phyloP scores from a whole-genome alignment of 2,113 vertebrate species.

The Puma concolor region DNA sequence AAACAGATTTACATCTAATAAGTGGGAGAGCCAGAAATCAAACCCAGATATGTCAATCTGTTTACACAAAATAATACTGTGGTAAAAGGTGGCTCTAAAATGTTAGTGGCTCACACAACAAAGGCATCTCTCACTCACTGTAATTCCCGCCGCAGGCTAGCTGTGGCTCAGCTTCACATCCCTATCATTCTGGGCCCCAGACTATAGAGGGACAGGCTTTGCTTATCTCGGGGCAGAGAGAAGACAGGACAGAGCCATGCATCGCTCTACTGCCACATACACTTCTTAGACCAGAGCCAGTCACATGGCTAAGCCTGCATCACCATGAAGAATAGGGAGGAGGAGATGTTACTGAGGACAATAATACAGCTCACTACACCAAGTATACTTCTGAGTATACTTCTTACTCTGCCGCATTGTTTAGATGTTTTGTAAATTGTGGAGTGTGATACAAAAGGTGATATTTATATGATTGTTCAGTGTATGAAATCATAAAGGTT shows the following conservation, averaged over 20 bases:
- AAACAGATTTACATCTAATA: neutral
- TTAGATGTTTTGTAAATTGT: neutral
- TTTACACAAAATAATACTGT: neutral
- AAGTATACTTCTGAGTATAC: neutral
- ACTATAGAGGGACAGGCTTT: neutral
- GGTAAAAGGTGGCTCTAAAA: neutral
- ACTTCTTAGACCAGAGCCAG: neutral
- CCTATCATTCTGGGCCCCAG: neutral
- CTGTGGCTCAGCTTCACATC: neutral
- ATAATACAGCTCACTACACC: neutral
- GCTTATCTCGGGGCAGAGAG: neutral
- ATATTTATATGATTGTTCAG: neutral
- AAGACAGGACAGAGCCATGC: neutral
- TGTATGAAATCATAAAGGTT: neutral
- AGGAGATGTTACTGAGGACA: fast-evolving
- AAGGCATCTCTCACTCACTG: neutral
- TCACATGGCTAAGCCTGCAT: too few relatives aligned
- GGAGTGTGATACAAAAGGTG: neutral
- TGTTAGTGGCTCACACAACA: neutral
- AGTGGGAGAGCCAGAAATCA: neutral
- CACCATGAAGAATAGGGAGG: fast-evolving
- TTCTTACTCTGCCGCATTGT: neutral
- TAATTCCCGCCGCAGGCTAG: neutral
- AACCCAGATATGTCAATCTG: neutral
- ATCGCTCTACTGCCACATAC: neutral